phyloP scores from a whole-genome alignment of 2,113 vertebrate species.

The Aramus guarauna region DNA sequence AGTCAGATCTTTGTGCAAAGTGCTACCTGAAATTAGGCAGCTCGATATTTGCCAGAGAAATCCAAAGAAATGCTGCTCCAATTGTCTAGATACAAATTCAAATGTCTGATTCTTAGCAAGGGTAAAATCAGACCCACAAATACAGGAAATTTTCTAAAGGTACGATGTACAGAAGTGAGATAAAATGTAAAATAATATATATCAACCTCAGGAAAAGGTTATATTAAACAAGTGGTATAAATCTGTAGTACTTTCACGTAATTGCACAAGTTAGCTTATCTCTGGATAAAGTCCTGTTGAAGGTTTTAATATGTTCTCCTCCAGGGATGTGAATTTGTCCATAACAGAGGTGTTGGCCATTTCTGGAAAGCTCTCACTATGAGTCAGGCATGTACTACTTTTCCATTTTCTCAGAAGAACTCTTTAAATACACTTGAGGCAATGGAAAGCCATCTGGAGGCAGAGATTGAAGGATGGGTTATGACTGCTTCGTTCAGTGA shows the following conservation, averaged over 20 bases:
- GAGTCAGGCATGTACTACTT: constrained; percentile 37
- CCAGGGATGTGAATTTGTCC: constrained; percentile 31
- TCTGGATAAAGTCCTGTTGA: neutral
- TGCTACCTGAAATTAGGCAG: neutral
- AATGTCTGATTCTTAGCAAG: neutral
- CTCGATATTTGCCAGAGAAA: neutral
- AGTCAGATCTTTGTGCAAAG: neutral
- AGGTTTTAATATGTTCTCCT: neutral
- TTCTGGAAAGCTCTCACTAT: constrained; percentile 13
- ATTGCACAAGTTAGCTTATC: neutral
- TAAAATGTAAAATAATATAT: neutral
- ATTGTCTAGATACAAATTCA: neutral
- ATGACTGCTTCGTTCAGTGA: neutral
- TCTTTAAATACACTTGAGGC: constrained; percentile 47
- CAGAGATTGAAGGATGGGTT: constrained; percentile 7
- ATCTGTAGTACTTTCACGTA: neutral
- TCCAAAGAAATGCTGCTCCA: neutral
- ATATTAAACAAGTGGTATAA: neutral
- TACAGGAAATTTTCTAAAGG: neutral
- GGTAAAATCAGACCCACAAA: neutral
- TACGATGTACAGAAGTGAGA: neutral
- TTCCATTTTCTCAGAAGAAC: constrained; percentile 60
- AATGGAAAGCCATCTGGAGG: constrained; percentile 63
- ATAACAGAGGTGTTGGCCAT: constrained; percentile 50
- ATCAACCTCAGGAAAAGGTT: neutral